Conservation (phyloP, 30 jellyfish, hydroid and myxozoan species). For the Nemopilema nomurai region DNA sequence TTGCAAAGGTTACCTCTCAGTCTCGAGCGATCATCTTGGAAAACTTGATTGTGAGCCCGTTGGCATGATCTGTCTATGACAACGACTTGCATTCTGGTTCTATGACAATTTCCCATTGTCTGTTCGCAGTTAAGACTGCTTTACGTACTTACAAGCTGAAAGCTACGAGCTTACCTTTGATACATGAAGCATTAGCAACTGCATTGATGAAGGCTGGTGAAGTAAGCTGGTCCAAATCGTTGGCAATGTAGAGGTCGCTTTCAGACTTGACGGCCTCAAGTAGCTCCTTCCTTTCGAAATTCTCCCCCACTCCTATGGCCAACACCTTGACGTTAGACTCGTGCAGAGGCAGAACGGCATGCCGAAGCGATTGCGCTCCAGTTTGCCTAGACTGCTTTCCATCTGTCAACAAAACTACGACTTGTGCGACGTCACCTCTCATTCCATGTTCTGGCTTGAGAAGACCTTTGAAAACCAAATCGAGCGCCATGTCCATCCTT, state of each 20-base stretch:
- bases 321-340: conserved; percentile 56
- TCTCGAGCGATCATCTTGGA: not conserved
- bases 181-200: conserved; percentile 50
- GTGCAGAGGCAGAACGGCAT: conserved; percentile 52
- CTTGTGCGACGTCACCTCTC: conserved; percentile 65
- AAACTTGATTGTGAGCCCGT: too few species aligned
- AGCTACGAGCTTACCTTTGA: conserved; percentile 34
- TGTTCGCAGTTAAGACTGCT: not conserved
- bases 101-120: not conserved
- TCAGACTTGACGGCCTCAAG: conserved; percentile 37
- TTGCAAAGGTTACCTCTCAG: not conserved
- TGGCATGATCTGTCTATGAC: too few species aligned
- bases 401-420: conserved; percentile 56
- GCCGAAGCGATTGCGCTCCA: conserved; percentile 35
- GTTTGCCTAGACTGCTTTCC: conserved; percentile 45
- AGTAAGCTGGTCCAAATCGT: conserved; percentile 29
- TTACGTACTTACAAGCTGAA: not conserved
- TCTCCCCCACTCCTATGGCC: conserved; percentile 56
- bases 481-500: conserved; percentile 63
- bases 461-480: conserved; percentile 30
- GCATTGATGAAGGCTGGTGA: conserved; percentile 26
- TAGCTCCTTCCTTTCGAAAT: conserved; percentile 28
- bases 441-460: conserved; percentile 57
- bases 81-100: too few species aligned
- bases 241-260: conserved; percentile 38